A percentile compares a stretch with the other conserved stretches of the same genome.
Evolutionary conservation across 2,113 vertebrate species (phyloP).

Genomic region (cattle (Bos taurus)): ARS-UCD2.0 NC_037329.1:119407501-119408000

Average conservation of each 20-base stretch:
- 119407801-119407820: not conserved
- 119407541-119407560: not conserved
- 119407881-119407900: not conserved
- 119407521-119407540: not conserved
- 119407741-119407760: not conserved
- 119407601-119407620: not conserved
- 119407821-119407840: not conserved
- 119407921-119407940: not conserved
- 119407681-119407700: not conserved
- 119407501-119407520: not conserved
- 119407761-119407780: not conserved
- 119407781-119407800: not conserved
- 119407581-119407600: not conserved
- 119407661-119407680: not conserved
- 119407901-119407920: not conserved
- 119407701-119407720: not conserved
- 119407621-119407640: not conserved
- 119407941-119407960: not conserved
- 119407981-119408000: not conserved
- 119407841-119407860: not conserved
- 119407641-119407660: slow-evolving; percentile 4
- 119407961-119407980: not conserved
- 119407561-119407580: not conserved
- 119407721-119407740: not conserved
- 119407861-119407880: not conserved